Evolutionary conservation across 2,888 invertebrate species (phyloP).

Genomic region (Rapana venosa): DNA sequence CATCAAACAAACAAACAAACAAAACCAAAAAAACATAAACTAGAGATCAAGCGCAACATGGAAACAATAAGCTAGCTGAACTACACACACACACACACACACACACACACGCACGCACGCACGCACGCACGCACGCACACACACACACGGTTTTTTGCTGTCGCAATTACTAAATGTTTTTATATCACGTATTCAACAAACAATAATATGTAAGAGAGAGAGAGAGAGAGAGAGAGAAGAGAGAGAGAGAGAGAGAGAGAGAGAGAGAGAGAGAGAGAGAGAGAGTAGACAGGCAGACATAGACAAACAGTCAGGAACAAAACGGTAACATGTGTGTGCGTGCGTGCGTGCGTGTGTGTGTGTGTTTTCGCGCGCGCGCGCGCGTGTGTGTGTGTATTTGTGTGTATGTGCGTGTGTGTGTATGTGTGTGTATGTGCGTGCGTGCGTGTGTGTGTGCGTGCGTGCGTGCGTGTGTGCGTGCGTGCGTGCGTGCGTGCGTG

Average conservation of each 20-base stretch:
- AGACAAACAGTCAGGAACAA: neutral
- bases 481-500: neutral
- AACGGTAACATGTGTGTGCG: neutral
- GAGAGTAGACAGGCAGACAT: neutral
- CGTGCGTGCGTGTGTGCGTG: neutral
- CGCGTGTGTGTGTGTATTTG: conserved; percentile 6
- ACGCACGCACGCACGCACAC: neutral
- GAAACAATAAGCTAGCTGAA: too few species aligned
- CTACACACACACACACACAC: neutral
- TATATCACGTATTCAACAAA: too few species aligned
- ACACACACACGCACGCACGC: neutral
- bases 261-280: too few species aligned
- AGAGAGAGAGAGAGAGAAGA: too few species aligned
- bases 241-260: too few species aligned
- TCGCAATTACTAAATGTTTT: neutral
- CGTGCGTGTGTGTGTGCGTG: neutral
- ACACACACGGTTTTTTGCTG: neutral
- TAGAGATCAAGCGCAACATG: too few species aligned
- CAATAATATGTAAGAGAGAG: too few species aligned
- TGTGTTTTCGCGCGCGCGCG: neutral
- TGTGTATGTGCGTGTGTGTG: neutral
- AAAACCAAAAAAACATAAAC: too few species aligned
- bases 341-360: neutral
- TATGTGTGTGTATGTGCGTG: neutral
- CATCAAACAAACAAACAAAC: too few species aligned